Conservation (phyloP, 2,797 vertebrate species). For the Cryptoprocta ferox region DNA sequence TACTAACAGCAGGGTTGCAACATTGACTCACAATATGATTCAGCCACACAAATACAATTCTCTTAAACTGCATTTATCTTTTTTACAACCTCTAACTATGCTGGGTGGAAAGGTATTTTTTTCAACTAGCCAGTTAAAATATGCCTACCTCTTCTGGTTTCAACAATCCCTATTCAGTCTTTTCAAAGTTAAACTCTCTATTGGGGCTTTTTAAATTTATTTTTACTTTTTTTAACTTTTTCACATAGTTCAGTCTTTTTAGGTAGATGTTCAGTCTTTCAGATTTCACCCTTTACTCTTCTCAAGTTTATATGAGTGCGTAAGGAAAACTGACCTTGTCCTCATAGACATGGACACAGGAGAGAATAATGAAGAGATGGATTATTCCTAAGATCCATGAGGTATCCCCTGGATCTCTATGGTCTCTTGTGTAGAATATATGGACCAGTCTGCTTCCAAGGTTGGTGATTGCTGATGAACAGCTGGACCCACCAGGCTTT, state of each 20-base stretch:
- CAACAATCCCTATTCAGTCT: background rate
- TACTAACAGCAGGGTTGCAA: background rate
- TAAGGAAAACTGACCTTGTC: background rate
- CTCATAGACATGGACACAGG: background rate
- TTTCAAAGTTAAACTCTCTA: background rate
- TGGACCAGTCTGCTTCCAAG: background rate
- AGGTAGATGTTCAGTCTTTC: background rate
- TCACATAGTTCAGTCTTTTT: background rate
- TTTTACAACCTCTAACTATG: background rate
- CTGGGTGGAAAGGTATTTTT: background rate
- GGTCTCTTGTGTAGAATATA: background rate
- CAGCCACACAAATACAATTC: background rate
- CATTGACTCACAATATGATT: background rate
- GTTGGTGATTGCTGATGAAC: background rate
- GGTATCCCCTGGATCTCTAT: background rate
- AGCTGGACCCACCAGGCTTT: background rate
- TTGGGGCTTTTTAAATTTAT: background rate
- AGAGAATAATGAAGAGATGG: background rate
- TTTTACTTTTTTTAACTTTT: background rate
- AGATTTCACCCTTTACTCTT: background rate
- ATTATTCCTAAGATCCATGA: background rate
- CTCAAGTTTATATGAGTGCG: background rate
- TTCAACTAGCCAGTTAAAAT: background rate
- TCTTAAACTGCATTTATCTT: slow-evolving; percentile 7
- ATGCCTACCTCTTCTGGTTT: background rate